A percentile compares a stretch with the other conserved stretches of the same genome.
Evolutionary conservation across 2,113 vertebrate genomes (phyloP).

Genomic region (Lathamus discolor): DNA sequence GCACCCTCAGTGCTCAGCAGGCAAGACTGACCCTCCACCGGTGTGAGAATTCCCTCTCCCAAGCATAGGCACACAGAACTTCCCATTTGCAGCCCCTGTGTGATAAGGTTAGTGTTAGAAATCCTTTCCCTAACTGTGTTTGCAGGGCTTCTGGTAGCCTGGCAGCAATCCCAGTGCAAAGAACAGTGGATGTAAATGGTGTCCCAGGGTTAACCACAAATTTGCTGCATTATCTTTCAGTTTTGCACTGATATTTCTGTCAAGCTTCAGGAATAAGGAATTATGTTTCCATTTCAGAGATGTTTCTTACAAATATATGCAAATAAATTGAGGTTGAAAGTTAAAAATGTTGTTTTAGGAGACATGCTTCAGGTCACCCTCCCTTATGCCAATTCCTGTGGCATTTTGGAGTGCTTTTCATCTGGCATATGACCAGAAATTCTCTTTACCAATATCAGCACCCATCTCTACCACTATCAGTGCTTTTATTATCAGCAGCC

Average conservation of each 20-base stretch:
- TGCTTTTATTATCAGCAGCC: neutral
- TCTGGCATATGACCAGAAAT: neutral
- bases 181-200: neutral
- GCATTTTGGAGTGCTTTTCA: neutral
- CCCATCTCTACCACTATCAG: neutral
- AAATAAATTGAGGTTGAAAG: neutral
- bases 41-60: neutral
- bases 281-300: neutral
- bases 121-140: neutral
- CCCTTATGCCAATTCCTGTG: neutral
- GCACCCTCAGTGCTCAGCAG: neutral
- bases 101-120: neutral
- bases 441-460: neutral
- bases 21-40: accelerated
- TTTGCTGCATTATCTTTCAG: neutral
- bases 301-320: neutral
- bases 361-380: neutral
- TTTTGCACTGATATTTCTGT: neutral
- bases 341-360: neutral
- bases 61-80: neutral
- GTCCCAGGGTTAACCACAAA: neutral
- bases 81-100: neutral
- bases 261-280: neutral
- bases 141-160: neutral
- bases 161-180: neutral